A percentile compares a stretch with the other conserved stretches of the same genome.
These are phyloP conservation scores for Diplodus sargus DNA, from an alignment of 2,797 vertebrate species.

Conservation along the genomic window DNA sequence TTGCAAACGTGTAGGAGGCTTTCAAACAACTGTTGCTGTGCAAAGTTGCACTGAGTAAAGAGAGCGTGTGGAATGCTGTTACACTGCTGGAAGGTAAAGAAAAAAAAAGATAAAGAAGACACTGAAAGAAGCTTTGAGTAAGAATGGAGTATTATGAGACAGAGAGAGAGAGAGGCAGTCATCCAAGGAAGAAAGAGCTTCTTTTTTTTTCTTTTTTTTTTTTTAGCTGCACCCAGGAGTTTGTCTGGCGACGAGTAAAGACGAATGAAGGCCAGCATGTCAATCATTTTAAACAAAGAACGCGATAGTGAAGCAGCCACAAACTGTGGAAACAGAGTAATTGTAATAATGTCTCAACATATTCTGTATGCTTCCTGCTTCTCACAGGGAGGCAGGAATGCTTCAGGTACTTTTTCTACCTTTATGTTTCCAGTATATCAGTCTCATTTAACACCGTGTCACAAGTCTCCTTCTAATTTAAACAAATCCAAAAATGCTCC, in stretches of 20 bases:
- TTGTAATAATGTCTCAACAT: neutral
- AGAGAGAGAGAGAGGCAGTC: neutral
- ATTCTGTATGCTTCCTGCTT: neutral
- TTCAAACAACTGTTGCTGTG: constrained; percentile 54
- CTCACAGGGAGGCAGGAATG: neutral
- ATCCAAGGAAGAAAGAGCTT: neutral
- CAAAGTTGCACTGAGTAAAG: constrained; percentile 32
- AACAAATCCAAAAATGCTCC: neutral
- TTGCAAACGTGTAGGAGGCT: constrained; percentile 54
- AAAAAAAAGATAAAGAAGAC: neutral
- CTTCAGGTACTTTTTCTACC: neutral
- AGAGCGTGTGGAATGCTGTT: constrained; percentile 39
- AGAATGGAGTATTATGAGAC: constrained; percentile 20
- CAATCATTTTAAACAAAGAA: constrained; percentile 12
- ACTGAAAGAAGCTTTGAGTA: constrained; percentile 37
- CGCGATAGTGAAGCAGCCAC: constrained; percentile 6
- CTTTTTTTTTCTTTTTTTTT: neutral
- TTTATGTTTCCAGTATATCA: neutral
- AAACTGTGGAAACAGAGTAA: neutral
- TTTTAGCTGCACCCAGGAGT: neutral
- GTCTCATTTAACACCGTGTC: neutral
- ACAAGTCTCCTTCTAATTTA: neutral
- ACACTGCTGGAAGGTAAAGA: constrained; percentile 39
- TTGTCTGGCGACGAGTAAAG: constrained; percentile 10
- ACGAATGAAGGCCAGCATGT: constrained; percentile 33